Evolutionary conservation across 2,113 vertebrate genomes (phyloP), one percentile per base, ranked within the genome.

Genomic region (Ptilorrhoa leucosticta): DNA sequence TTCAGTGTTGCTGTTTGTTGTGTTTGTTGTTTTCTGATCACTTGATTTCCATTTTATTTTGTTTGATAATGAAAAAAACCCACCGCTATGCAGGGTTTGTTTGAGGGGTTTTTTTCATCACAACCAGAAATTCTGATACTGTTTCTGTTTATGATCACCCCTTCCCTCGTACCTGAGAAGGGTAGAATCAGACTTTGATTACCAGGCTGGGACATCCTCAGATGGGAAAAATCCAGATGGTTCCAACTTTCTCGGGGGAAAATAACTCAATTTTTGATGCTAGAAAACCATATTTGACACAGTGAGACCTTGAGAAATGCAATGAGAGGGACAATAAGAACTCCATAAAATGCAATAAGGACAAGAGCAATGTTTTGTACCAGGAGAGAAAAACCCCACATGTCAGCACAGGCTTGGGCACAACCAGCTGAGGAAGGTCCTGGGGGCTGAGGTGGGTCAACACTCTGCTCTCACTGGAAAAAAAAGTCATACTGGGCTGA

Each of bases 11-110:
- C 35, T 26, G 11, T 82, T 90, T 91, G 50, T 54, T 69, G 30
- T 47, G 45, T 53, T 75, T 53, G 53, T 23, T 68, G 61, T 16
- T 19, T 76, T 83, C 42, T 40, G 63, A 93, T 90, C 20, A 37
- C 18, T 96, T 96, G n/a, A 72, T 88, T 94, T 94, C 66, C 3
- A 12, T 93, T 92, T 87, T 45, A 44, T 73, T 81, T 76, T 83
- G 7, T 51, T 77, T 77, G 45, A 58, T 65, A 89, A 89, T 58
- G 13, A 37, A 76, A 54, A 80, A 89, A 21, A 2, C 0, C 6
- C 10, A 7, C 31, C 1, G 2, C 37, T 40, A 44, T 56, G 57
- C n/a, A 48, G 28, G 9, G 9, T 28, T 87, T 72, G 7, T 79
- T 69, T 63, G 60, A 80, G 39, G 31, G 4, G 1, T 1, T 26